A percentile compares a stretch with the other conserved stretches of the same genome.
Evolutionary conservation across 1,140 invertebrate genomes (phyloP).

Genomic region (Eumaeus atala): DNA sequence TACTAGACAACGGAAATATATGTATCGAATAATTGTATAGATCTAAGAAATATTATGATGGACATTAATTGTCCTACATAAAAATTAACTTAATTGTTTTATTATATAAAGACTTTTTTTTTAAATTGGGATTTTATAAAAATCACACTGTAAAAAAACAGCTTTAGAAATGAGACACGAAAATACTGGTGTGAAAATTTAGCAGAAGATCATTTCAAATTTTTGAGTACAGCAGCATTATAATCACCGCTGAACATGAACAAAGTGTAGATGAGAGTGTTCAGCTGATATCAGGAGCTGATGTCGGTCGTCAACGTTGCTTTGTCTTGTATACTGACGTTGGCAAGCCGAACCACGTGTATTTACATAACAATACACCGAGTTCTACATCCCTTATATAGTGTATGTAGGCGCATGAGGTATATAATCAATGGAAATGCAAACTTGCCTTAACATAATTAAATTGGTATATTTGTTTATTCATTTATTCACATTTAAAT

Average conservation of each 20-base stretch:
- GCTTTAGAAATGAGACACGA: too few species aligned
- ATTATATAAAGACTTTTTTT: too few species aligned
- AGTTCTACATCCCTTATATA: constrained; percentile 38
- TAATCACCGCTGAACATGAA: constrained; percentile 24
- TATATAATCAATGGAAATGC: constrained; percentile 7
- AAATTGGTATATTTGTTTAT: too few species aligned
- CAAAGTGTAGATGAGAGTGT: constrained; percentile 37
- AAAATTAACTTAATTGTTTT: too few species aligned
- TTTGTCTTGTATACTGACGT: constrained; percentile 62
- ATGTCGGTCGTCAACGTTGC: constrained; percentile 58
- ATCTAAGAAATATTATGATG: too few species aligned
- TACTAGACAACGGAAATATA: too few species aligned
- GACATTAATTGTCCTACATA: too few species aligned
- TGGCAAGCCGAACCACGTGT: constrained; percentile 52
- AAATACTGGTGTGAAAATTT: not conserved
- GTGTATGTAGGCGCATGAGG: constrained; percentile 11
- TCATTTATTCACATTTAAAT: too few species aligned
- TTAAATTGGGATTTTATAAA: too few species aligned
- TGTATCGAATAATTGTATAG: too few species aligned
- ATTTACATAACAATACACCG: constrained; percentile 67
- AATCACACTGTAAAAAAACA: too few species aligned
- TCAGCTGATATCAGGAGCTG: constrained; percentile 47
- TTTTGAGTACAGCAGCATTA: constrained; percentile 1
- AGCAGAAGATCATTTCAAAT: not conserved
- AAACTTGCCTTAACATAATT: constrained; percentile 5